These are phyloP conservation scores for Menura novaehollandiae DNA, from an alignment of 2,113 vertebrate genomes.

Conservation along the genomic window DNA sequence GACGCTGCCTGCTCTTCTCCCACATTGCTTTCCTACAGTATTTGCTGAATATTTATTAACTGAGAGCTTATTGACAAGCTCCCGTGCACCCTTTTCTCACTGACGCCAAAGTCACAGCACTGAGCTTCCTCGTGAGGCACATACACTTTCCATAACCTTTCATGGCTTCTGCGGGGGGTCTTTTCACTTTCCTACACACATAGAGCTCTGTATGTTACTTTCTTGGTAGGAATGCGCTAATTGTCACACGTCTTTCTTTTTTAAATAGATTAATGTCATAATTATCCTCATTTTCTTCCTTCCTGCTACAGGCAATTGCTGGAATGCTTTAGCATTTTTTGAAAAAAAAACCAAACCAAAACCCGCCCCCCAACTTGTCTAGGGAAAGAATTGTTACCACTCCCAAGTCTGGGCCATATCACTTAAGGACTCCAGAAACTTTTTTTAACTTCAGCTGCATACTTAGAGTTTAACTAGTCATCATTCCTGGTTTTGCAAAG, in stretches of 20 bases:
- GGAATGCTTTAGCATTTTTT: not conserved
- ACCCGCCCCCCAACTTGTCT: not conserved
- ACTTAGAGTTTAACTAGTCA: not conserved
- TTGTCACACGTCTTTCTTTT: conserved; percentile 47
- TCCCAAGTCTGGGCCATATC: not conserved
- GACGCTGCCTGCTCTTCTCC: not conserved
- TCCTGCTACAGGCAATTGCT: conserved; percentile 45
- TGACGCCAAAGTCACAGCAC: not conserved
- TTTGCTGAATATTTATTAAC: not conserved
- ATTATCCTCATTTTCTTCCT: conserved; percentile 54
- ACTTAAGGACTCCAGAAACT: not conserved
- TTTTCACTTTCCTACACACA: conserved; percentile 20
- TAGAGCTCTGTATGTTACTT: not conserved
- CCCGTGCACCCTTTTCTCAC: not conserved
- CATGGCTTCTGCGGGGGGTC: not conserved
- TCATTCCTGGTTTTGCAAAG: not conserved
- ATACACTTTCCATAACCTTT: not conserved
- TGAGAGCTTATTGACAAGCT: not conserved
- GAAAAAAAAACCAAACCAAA: not conserved
- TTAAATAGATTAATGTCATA: conserved; percentile 36
- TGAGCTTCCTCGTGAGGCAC: not conserved
- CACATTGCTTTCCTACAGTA: not conserved
- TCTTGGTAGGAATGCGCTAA: conserved; percentile 27
- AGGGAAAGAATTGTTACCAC: not conserved
- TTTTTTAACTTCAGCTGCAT: not conserved